Base-by-base conservation (phyloP, 2,888 invertebrate genomes). In the Marasmarcha lunaedactyla region DNA sequence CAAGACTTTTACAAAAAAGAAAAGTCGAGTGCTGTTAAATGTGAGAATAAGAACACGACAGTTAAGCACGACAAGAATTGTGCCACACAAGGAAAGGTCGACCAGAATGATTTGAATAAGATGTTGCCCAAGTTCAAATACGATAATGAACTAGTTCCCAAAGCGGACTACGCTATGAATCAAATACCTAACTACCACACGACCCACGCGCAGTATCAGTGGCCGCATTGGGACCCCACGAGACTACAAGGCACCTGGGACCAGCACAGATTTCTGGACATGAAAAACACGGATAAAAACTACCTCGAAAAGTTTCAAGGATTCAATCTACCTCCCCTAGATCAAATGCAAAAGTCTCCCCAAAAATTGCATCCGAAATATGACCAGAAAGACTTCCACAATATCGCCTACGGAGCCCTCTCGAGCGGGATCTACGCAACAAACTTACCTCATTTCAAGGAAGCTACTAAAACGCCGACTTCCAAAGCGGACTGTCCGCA, bases 181-280 rank as follows among this genome's bases (percentile, higher is more conserved):
- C 88, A 89, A 51, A 84, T 89, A 38, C 88, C 89, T 1, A 90
- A 89, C 55, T 90, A 89, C 54, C 88, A 88, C 54, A 85, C 88
- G 36, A 84, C 87, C 0, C 85, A 85, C 45, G 68, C 83, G 0
- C 89, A 89, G 54, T 89, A 89, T 50, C 86, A 86, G 51, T 89
- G 89, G 84, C 88, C 89, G 15, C 77, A 79, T 1, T 87, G 87
- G 87, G 86, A 87, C 47, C 74, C 77, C 13, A 58, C 79, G 6
- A 59, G 86, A 14, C 55, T 86, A 38, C 81, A 77, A 41, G 62
- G 71, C 42, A 67, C 85, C 0, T 87, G 87, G 86, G 86, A 86
- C 39, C 83, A 77, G 44, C 81, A 77, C 45, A 61, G 84, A 41
- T 76, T 79, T 42, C 56, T 84, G 14, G 84, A 84, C 42, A 74